These are phyloP conservation scores for Polydesmus complanatus DNA, from an alignment of 2,888 invertebrate genomes.

Conservation along the genomic window DNA sequence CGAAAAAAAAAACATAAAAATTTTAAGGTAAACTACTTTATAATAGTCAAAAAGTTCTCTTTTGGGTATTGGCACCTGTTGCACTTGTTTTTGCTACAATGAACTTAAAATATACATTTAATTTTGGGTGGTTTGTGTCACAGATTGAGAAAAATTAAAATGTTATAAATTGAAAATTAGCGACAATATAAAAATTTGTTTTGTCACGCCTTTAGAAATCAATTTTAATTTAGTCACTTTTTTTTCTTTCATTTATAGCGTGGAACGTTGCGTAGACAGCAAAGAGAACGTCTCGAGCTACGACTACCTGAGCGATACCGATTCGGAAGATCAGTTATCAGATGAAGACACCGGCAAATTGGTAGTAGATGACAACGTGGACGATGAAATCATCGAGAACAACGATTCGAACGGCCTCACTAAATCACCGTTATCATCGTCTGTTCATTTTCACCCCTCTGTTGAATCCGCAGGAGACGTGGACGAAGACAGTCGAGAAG, in stretches of 20 bases:
- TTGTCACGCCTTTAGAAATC: no score
- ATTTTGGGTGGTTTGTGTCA: no score
- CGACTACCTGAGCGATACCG: neutral
- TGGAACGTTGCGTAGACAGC: neutral
- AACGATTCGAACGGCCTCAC: neutral
- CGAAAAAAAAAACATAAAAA: no score
- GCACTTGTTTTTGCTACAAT: no score
- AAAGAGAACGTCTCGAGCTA: neutral
- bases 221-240: no score
- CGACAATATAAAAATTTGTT: no score
- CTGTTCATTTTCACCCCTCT: neutral
- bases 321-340: neutral
- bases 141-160: no score
- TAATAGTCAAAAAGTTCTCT: no score
- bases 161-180: no score
- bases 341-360: neutral
- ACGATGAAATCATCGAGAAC: neutral
- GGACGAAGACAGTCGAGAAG: neutral
- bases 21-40: no score
- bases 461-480: neutral
- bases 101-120: no score
- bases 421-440: neutral
- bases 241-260: neutral
- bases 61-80: no score
- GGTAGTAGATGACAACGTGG: neutral